A percentile compares a stretch with the other conserved stretches of the same genome.
Conservation (phyloP, 2,797 vertebrate genomes). For the Poeciliopsis presidionis region DNA sequence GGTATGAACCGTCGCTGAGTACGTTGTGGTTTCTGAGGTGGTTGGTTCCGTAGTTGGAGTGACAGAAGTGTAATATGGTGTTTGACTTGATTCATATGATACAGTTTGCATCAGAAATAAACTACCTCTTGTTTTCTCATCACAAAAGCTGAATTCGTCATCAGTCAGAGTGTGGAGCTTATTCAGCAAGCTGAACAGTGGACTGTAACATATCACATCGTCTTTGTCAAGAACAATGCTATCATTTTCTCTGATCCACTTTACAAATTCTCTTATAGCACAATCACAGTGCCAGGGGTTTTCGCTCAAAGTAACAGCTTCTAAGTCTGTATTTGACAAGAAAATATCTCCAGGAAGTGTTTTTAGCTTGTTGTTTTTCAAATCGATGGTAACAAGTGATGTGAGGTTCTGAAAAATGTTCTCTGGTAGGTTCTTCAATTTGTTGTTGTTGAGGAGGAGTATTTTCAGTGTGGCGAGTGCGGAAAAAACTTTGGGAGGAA, state of each 20-base stretch:
- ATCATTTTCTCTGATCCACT: conserved; percentile 81
- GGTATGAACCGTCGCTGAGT: not conserved
- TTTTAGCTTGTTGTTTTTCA: conserved; percentile 64
- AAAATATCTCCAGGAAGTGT: conserved; percentile 73
- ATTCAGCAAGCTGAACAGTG: conserved; percentile 29
- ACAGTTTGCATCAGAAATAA: not conserved
- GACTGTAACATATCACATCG: conserved; percentile 62
- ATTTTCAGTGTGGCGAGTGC: conserved; percentile 69
- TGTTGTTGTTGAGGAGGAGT: conserved; percentile 78
- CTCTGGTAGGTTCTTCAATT: conserved; percentile 74
- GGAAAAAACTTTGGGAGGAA: conserved; percentile 82
- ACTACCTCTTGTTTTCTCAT: not conserved
- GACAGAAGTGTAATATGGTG: not conserved
- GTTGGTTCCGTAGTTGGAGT: conserved; percentile 7
- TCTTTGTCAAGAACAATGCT: conserved; percentile 53
- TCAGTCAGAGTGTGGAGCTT: conserved; percentile 56
- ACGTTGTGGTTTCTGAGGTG: not conserved
- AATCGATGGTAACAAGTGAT: conserved; percentile 68
- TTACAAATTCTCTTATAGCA: conserved; percentile 76
- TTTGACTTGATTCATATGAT: not conserved
- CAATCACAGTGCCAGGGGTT: conserved; percentile 89
- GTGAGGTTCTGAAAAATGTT: conserved; percentile 76
- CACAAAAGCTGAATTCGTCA: conserved; percentile 58
- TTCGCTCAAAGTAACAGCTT: conserved; percentile 55
- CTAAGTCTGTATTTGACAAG: conserved; percentile 41